phyloP scores from a whole-genome alignment of 2,888 invertebrate genomes.

The Cabera pusaria region DNA sequence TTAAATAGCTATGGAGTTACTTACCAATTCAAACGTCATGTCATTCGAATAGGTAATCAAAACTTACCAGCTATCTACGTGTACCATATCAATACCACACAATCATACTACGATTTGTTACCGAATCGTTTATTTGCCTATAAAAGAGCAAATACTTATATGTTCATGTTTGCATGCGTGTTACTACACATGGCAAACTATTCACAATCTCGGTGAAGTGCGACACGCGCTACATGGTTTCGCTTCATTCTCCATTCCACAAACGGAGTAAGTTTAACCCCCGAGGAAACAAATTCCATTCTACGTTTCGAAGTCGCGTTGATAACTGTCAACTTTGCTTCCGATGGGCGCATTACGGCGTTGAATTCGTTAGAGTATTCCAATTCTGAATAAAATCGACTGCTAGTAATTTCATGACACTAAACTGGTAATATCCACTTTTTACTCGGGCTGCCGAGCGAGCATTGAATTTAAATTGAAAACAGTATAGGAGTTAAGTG shows the following conservation, averaged over 20 bases:
- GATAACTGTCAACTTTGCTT: constrained; percentile 44
- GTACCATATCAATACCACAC: too few relatives aligned
- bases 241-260: constrained; percentile 27
- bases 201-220: constrained; percentile 17
- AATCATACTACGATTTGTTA: too few relatives aligned
- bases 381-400: constrained; percentile 31
- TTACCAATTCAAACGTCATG: too few relatives aligned
- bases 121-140: constrained; percentile 7
- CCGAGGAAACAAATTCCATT: constrained; percentile 41
- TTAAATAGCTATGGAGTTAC: too few relatives aligned
- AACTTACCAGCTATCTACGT: too few relatives aligned
- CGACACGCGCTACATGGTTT: constrained; percentile 10
- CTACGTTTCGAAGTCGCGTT: constrained; percentile 33
- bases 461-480: constrained; percentile 22
- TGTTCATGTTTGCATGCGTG: constrained; percentile 5
- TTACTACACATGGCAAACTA: constrained; percentile 10
- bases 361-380: constrained; percentile 24
- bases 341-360: constrained; percentile 29
- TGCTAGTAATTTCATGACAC: constrained; percentile 34
- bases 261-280: constrained; percentile 39
- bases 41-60: too few relatives aligned
- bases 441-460: constrained; percentile 12
- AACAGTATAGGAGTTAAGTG: constrained; percentile 13
- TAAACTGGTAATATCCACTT: constrained; percentile 16
- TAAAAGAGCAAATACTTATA: too few relatives aligned